A percentile compares a stretch with the other conserved stretches of the same genome.
Evolutionary conservation across 2,113 vertebrate genomes (phyloP).

Genomic region (Psophia crepitans): DNA sequence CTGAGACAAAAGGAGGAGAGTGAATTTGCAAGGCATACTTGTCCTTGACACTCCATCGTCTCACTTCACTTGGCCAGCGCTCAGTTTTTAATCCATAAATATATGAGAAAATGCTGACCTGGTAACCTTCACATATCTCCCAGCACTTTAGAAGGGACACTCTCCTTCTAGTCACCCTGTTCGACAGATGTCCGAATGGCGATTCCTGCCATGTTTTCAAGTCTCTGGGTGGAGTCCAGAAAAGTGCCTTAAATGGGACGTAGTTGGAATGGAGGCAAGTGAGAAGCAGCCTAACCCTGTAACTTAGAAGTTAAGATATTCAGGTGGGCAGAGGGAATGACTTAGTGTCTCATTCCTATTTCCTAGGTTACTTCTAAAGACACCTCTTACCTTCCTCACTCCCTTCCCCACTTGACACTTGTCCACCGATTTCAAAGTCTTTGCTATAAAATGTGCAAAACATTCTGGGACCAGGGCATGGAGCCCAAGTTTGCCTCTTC

Average conservation of each 20-base stretch:
- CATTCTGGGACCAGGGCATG: accelerated
- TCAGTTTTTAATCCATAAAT: slow-evolving; percentile 57
- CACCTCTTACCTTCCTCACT: background rate
- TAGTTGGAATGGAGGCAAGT: background rate
- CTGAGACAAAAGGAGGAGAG: background rate
- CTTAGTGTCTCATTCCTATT: background rate
- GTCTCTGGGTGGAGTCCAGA: background rate
- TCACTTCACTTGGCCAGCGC: background rate
- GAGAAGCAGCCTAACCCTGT: background rate
- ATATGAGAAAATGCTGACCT: slow-evolving; percentile 38
- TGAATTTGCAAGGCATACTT: background rate
- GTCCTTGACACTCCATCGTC: background rate
- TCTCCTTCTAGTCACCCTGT: background rate
- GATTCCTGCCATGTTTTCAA: background rate
- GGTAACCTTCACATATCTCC: slow-evolving; percentile 31
- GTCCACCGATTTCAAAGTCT: background rate
- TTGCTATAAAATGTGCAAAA: background rate
- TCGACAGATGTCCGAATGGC: slow-evolving; percentile 12
- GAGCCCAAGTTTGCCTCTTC: background rate
- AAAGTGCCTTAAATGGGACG: background rate
- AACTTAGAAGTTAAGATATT: background rate
- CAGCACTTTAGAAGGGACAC: slow-evolving; percentile 14
- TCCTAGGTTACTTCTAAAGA: background rate
- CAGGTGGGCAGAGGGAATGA: background rate
- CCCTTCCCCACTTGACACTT: background rate